A percentile compares a stretch with the other conserved stretches of the same genome.
Conservation (phyloP, 2,113 vertebrate species). For the Dipodomys spectabilis region DNA sequence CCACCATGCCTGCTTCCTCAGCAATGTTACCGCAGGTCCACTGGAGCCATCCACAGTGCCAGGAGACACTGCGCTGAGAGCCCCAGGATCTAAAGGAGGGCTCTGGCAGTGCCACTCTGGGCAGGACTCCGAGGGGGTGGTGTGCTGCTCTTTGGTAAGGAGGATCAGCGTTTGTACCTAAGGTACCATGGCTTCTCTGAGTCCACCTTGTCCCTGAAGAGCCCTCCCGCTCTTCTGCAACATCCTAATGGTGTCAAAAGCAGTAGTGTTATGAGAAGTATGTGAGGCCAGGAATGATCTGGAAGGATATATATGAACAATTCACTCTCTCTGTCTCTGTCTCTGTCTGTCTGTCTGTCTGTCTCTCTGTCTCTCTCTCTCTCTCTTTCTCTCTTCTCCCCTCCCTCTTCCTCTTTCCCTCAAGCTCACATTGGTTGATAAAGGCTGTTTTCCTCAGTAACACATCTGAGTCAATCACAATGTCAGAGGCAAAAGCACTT, state of each 20-base stretch:
- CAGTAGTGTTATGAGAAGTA: background rate
- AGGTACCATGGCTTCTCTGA: background rate
- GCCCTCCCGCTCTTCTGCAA: background rate
- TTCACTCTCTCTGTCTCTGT: background rate
- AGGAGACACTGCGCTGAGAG: rapidly evolving
- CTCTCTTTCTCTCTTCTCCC: background rate
- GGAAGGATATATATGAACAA: slow-evolving; percentile 5
- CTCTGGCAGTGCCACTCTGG: background rate
- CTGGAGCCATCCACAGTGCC: background rate
- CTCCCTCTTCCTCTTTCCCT: background rate
- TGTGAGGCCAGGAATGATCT: background rate
- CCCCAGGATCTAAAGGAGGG: background rate
- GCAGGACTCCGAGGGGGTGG: rapidly evolving
- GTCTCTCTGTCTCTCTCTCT: too few species aligned
- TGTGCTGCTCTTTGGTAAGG: background rate
- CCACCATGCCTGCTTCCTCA: background rate
- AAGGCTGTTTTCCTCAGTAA: background rate
- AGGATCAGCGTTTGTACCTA: background rate
- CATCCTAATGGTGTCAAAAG: slow-evolving; percentile 3
- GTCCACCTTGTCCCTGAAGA: background rate
- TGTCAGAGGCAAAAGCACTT: background rate
- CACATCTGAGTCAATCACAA: background rate
- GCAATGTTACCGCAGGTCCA: background rate
- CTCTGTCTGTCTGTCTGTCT: too few species aligned
- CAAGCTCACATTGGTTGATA: background rate